Evolutionary conservation across 2,113 vertebrate genomes (phyloP), one percentile per base, ranked within the genome.

Genomic region (Cavia aperea): DNA sequence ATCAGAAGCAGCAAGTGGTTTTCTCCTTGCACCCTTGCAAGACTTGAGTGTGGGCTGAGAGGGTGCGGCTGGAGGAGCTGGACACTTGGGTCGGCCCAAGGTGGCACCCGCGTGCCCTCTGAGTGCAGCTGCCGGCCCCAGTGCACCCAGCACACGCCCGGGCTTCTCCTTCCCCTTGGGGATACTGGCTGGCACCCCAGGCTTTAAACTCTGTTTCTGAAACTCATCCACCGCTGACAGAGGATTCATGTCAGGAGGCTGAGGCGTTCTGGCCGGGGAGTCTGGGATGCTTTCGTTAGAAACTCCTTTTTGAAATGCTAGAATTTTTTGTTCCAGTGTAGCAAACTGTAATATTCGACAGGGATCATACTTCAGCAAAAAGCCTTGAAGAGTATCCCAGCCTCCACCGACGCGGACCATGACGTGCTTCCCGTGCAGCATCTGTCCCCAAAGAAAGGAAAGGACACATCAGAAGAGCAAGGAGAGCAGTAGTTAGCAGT

Each of bases 381-480:
- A 99, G 24, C 99, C 99, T 86, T 99, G 98, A 89, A 99, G 98
- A 0, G 99, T 99, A 97, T 99, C 99, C 99, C 99, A 99, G 87
- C 99, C 99, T 79, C 99, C 99, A 39, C 99, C 99, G 6, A 99
- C 99, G 29, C 99, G 99, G 51, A 99, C 99, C 99, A 99, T 99
- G 96, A 99, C 99, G 0, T 99, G 99, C 96, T 99, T 99, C 63
- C 98, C 99, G 43, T 99, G 99, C 19, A 99, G 98, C 99, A 99
- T 99, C 99, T 99, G 91, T 1, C 86, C 92, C 62, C 60, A 89
- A 92, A 90, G 72, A 91, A 73, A 94, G 62, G 29, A 39, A 83
- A 93, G 91, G 66, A 83, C 2, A 89, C 73, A 93, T 68, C 15
- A 93, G 63, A 77, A 62, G 90, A 75, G 72, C 16, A 14, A 24